Evolutionary conservation across 2,888 invertebrate species (phyloP).

Genomic region (Drosophila austrosaltans): DNA sequence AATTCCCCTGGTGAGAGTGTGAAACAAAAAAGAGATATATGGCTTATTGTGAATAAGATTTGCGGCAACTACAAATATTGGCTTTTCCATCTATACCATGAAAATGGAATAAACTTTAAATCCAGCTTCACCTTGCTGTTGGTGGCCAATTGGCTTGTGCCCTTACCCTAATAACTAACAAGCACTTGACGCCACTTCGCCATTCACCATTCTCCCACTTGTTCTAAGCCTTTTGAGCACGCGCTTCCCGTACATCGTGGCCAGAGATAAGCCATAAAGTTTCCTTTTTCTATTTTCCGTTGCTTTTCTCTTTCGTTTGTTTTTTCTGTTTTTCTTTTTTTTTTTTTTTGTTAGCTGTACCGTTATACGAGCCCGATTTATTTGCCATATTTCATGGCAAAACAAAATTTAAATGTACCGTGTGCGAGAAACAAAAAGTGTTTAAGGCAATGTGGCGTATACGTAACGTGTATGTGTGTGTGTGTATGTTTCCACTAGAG

Average conservation of each 20-base stretch:
- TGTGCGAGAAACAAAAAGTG: conserved; percentile 73
- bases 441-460: conserved; percentile 72
- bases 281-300: conserved; percentile 7
- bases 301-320: conserved; percentile 34
- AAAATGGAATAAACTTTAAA: conserved; percentile 21
- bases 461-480: conserved; percentile 63
- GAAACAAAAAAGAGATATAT: conserved; percentile 8
- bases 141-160: conserved; percentile 59
- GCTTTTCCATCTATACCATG: background rate
- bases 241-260: conserved; percentile 49
- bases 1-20: background rate
- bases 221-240: conserved; percentile 66
- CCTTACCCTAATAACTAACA: conserved; percentile 73
- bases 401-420: conserved; percentile 75
- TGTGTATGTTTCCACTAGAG: background rate
- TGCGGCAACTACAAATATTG: conserved; percentile 44
- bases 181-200: conserved; percentile 56
- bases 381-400: conserved; percentile 75
- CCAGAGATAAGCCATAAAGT: conserved; percentile 75
- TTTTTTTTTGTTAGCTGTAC: conserved; percentile 14
- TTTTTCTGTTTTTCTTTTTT: background rate
- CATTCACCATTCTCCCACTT: conserved; percentile 7
- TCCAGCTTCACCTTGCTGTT: conserved; percentile 31
- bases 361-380: conserved; percentile 68
- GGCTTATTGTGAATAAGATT: conserved; percentile 13